These are phyloP conservation scores for Zaprionus ghesquierei DNA, from an alignment of 1,140 invertebrate species.

Conservation along the genomic window DNA sequence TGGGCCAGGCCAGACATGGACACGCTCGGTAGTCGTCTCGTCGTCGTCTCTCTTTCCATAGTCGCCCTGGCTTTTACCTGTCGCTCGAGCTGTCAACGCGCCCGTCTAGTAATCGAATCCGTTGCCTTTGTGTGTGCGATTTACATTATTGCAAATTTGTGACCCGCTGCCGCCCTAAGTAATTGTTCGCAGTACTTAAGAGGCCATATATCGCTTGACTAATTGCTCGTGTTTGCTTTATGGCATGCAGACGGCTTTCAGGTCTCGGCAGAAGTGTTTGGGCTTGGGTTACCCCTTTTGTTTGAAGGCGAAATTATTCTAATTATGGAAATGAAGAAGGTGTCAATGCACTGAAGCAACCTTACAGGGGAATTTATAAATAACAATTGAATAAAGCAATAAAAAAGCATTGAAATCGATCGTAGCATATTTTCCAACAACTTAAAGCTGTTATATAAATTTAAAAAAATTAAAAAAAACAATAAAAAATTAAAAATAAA, in stretches of 20 bases:
- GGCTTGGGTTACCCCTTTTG: neutral
- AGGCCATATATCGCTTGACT: conserved; percentile 28
- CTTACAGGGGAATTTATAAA: neutral
- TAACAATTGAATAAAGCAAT: neutral
- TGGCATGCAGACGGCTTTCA: neutral
- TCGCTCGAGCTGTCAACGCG: conserved; percentile 26
- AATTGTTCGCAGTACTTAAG: conserved; percentile 51
- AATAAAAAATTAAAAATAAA: conserved; percentile 1
- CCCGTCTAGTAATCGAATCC: conserved; percentile 53
- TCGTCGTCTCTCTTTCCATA: neutral
- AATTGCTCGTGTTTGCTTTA: conserved; percentile 23
- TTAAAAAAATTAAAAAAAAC: conserved; percentile 11
- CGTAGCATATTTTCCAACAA: no score
- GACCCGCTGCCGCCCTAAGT: conserved; percentile 5
- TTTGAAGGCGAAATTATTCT: neutral
- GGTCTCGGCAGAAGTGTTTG: neutral
- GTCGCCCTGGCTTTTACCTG: neutral
- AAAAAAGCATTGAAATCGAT: no score
- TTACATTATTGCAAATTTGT: conserved; percentile 36
- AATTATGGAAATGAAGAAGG: neutral
- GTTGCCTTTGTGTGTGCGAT: conserved; percentile 10
- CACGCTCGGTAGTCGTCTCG: neutral
- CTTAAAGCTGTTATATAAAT: neutral
- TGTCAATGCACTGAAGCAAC: neutral
- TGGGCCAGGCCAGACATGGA: neutral